Evolutionary conservation across 2,797 vertebrate species (phyloP), one percentile per base, ranked within the genome.

Genomic region (Acridotheres tristis): DNA sequence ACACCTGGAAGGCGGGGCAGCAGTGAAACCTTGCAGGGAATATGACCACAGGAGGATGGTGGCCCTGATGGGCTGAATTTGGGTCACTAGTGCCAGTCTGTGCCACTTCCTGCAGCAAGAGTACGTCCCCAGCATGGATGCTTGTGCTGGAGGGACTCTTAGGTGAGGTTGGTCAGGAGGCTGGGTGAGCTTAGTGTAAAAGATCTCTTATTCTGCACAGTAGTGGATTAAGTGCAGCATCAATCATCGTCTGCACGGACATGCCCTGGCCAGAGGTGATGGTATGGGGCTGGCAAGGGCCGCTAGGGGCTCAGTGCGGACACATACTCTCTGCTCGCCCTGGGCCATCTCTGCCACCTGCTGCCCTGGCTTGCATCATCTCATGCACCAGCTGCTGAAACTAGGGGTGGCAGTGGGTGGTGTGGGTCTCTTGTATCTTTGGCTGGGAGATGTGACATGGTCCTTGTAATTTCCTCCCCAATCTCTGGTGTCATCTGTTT

Each of bases 381-480:
- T 88, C 5, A 1, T 18, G 14, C 1, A 7, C 30, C 34, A 51
- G 50, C 85, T 74, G 53, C 42, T 2, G 16, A 80, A 93, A 45
- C 36, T 4, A 12, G 13, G 29, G 58, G 4, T 55, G 66, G 55
- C 8, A 5, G 36, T 30, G 98, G 63, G 29, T 65, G 23, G 23
- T 42, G 45, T 58, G 36, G 19, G 5, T 50, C 20, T 99, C 98
- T 59, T 98, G 88, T 71, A 3, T 73, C 55, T 62, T 81, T 66
- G 43, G 21, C 36, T 0, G 0, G 65, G 55, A 66, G 22, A 58
- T 66, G 22, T 2, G 2, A 32, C 1, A 1, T 4, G 3, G 72
- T 69, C 72, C 40, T 85, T 4, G 15, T 67, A 69, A 81, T 88
- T 94, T 94, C 88, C 83, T 86, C 66, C 67, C 51, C 1, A 5